Percentiles rank a stretch among this genome's conserved stretches.
Conservation (phyloP, 2,113 vertebrate species). For the Rhynchomys soricoides region DNA sequence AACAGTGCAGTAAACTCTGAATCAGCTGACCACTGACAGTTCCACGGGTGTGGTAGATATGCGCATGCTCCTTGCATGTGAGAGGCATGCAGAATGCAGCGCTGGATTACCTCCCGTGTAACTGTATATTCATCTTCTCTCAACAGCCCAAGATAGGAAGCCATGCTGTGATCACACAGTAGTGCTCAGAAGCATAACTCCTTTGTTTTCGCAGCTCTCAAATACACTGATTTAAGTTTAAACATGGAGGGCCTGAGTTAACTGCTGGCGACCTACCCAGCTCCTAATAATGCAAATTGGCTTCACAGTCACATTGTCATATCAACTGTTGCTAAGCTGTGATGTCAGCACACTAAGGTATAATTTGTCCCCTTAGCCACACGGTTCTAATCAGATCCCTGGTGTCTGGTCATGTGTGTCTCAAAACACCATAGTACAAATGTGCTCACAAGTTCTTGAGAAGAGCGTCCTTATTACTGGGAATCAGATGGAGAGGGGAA, state of each 20-base stretch:
- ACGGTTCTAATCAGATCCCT: not conserved
- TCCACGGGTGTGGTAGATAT: not conserved
- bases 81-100: not conserved
- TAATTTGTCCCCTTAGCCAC: not conserved
- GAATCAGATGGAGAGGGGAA: no score
- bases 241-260: not conserved
- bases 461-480: no score
- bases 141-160: not conserved
- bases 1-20: not conserved
- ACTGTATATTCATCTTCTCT: not conserved
- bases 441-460: not conserved
- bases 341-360: not conserved
- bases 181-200: not conserved
- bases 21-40: not conserved
- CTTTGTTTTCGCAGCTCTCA: not conserved
- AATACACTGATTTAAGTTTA: not conserved
- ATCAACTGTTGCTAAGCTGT: conserved; percentile 18
- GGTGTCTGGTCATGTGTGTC: not conserved
- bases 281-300: not conserved
- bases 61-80: not conserved
- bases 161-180: not conserved
- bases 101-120: not conserved
- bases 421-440: not conserved
- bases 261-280: not conserved
- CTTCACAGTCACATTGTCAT: not conserved